Conservation (phyloP, 2,888 invertebrate species). For the Amphipyra tragopoginis region DNA sequence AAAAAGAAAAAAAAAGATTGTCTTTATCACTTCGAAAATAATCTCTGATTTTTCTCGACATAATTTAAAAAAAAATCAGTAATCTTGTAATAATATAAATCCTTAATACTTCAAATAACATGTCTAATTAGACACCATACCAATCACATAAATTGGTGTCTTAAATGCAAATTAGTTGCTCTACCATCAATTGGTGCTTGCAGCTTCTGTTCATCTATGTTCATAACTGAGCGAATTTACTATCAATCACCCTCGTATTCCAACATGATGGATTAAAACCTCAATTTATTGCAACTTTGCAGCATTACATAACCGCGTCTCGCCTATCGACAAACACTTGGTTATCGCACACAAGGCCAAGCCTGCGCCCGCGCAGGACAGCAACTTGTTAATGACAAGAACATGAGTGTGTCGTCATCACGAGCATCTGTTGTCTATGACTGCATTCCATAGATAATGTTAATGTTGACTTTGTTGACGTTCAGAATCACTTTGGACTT, state of each 20-base stretch:
- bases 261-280: conserved; percentile 56
- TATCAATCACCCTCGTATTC: conserved; percentile 11
- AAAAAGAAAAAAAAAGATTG: no score
- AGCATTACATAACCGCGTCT: conserved; percentile 72
- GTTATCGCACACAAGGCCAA: conserved; percentile 83
- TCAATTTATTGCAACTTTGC: conserved; percentile 45
- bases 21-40: no score
- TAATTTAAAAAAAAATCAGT: no score
- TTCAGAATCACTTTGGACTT: conserved; percentile 22
- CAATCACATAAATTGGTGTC: no score
- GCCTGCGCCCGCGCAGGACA: conserved; percentile 60
- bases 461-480: conserved; percentile 63
- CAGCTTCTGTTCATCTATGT: conserved; percentile 41
- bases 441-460: conserved; percentile 81
- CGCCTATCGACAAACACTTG: conserved; percentile 69
- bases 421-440: conserved; percentile 57
- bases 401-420: conserved; percentile 70
- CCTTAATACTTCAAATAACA: not conserved
- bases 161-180: conserved; percentile 19
- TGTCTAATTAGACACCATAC: conserved; percentile 25
- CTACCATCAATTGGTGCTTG: conserved; percentile 30
- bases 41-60: no score
- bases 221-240: conserved; percentile 12
- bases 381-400: conserved; percentile 74
- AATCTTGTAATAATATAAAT: no score